phyloP scores from a whole-genome alignment of 2,113 vertebrate species.

The Lycaon pictus region DNA sequence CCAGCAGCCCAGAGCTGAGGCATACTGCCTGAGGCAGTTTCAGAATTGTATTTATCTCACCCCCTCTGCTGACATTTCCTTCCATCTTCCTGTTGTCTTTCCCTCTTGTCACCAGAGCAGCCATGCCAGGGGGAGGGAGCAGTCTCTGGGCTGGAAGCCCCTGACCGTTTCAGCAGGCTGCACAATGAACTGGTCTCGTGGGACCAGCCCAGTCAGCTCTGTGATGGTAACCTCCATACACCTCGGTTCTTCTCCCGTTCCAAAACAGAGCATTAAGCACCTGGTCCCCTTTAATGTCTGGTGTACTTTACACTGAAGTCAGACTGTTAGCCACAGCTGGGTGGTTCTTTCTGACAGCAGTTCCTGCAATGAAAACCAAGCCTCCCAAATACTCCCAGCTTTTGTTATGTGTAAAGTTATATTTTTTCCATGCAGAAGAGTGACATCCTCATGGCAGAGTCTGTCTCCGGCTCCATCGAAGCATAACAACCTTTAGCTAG shows the following conservation, averaged over 20 bases:
- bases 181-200: neutral
- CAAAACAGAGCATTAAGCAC: neutral
- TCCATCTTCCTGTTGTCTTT: neutral
- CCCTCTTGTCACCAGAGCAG: neutral
- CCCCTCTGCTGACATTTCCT: neutral
- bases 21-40: neutral
- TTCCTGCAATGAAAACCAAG: neutral
- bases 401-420: conserved; percentile 30
- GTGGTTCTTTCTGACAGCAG: conserved; percentile 36
- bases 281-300: neutral
- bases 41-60: neutral
- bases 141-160: neutral
- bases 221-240: neutral
- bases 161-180: neutral
- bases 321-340: neutral
- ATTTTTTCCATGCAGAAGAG: neutral
- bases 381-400: neutral
- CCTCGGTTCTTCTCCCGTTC: neutral
- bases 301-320: neutral
- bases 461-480: conserved; percentile 61
- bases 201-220: neutral
- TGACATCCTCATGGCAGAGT: conserved; percentile 42
- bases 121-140: fast-evolving
- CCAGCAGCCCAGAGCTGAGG: neutral
- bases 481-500: conserved; percentile 68